Base-by-base conservation (phyloP, 2,113 vertebrate genomes). In the Nymphicus hollandicus region DNA sequence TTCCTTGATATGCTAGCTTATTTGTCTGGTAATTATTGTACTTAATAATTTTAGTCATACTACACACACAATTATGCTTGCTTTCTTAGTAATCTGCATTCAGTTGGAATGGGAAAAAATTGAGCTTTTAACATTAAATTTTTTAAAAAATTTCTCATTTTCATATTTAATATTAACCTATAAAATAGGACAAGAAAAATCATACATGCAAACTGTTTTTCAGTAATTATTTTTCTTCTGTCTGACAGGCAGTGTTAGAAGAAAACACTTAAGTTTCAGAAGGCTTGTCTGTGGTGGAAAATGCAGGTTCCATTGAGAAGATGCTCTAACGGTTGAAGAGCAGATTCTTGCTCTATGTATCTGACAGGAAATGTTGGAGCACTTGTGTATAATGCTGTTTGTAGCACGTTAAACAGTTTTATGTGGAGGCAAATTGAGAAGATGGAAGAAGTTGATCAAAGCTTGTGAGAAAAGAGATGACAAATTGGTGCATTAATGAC, bases 161-260 rank as follows among this genome's bases (percentile, higher is more conserved):
- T 68, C 28, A 19, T 13, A 14, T 71, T 76, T 93, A 33, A 68
- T 35, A 53, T 35, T 60, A 47, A 8, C 14, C 16, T 92, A 3
- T 70, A 47, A 44, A 91, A 65, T 39, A 81, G n/a, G 47, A 31
- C 10, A 83, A 49, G 43, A 64, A 72, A 68, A 85, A n/a, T 50
- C 39, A 19, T 7, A 50, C 3, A 9, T 10, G 6, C 37, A 18
- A 41, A 56, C 10, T 12, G 4, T 17, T 92, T 79, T 71, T 68
- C 52, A 76, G 3, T 37, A 53, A 78, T 58, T 49, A 33, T 60
- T 89, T 85, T 81, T 71, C 19, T 81, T 90, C 79, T 86, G 12
- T 93, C 76, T 94, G 55, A 92, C 86, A 97, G 93, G 89, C 63
- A 93, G 82, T 37, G 52, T 85, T 93, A 91, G 86, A 95, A 95